Evolutionary conservation across 2,797 vertebrate genomes (phyloP).

Genomic region (Fistularia tabacaria): DNA sequence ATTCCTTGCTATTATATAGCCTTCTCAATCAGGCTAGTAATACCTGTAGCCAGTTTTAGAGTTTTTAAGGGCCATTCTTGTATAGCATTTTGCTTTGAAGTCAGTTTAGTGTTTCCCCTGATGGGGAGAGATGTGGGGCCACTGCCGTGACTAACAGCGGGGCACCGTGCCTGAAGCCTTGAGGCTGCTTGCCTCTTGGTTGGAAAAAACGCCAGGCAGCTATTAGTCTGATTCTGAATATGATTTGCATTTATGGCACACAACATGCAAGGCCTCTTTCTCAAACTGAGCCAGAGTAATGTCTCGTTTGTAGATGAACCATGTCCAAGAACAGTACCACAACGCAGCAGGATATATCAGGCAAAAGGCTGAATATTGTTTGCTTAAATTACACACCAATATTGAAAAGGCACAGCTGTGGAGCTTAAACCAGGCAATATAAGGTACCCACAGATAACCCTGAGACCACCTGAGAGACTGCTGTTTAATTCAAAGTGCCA

Average conservation of each 20-base stretch:
- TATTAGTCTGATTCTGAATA: conserved; percentile 27
- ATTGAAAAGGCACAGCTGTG: conserved; percentile 21
- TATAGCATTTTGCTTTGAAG: conserved; percentile 40
- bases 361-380: conserved; percentile 25
- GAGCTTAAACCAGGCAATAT: conserved; percentile 8
- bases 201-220: conserved; percentile 13
- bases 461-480: no score
- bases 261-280: conserved; percentile 22
- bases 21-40: conserved; percentile 6
- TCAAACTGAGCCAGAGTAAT: conserved; percentile 24
- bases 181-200: conserved; percentile 18
- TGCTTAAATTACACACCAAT: conserved; percentile 40
- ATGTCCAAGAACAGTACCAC: conserved; percentile 20
- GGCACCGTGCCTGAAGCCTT: conserved; percentile 7
- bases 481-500: no score
- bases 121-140: conserved; percentile 11
- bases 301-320: conserved; percentile 21
- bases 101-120: conserved; percentile 23
- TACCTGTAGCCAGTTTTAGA: conserved; percentile 30
- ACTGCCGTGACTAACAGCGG: conserved; percentile 24
- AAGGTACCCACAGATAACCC: no score
- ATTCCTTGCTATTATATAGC: conserved; percentile 18
- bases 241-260: conserved; percentile 28
- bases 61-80: conserved; percentile 20
- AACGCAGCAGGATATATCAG: conserved; percentile 11